Evolutionary conservation across 2,797 vertebrate genomes (phyloP).

Genomic region (Lepus oiostolus): DNA sequence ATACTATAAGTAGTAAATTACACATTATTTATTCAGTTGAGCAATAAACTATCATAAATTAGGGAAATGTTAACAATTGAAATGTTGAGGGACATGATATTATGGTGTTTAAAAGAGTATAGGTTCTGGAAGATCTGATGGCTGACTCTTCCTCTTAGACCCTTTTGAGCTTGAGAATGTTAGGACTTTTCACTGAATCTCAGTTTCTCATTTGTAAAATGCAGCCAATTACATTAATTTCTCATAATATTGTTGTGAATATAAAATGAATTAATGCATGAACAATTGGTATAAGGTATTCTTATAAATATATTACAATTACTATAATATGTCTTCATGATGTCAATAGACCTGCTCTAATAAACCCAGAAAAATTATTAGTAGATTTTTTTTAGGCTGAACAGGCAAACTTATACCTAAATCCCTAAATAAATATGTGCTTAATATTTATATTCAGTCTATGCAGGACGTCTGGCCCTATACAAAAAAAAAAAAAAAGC

Average conservation of each 20-base stretch:
- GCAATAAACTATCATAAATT: background rate
- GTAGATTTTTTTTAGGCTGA: background rate
- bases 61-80: background rate
- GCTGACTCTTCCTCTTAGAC: background rate
- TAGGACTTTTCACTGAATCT: background rate
- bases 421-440: slow-evolving; percentile 7
- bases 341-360: background rate
- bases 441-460: slow-evolving; percentile 46
- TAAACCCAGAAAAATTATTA: background rate
- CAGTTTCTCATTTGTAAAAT: background rate
- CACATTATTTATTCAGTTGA: background rate
- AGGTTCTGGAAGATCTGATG: background rate
- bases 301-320: background rate
- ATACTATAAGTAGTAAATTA: background rate
- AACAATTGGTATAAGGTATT: background rate
- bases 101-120: background rate
- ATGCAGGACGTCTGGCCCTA: background rate
- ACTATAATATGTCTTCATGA: background rate
- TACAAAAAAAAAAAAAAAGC: background rate
- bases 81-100: background rate
- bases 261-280: background rate
- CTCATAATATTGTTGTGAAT: background rate
- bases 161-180: background rate
- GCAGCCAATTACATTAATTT: background rate
- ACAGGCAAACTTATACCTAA: background rate